These are phyloP conservation scores for Brachionus paranguensis DNA, from an alignment of 1,140 invertebrate species.

Conservation along the genomic window DNA sequence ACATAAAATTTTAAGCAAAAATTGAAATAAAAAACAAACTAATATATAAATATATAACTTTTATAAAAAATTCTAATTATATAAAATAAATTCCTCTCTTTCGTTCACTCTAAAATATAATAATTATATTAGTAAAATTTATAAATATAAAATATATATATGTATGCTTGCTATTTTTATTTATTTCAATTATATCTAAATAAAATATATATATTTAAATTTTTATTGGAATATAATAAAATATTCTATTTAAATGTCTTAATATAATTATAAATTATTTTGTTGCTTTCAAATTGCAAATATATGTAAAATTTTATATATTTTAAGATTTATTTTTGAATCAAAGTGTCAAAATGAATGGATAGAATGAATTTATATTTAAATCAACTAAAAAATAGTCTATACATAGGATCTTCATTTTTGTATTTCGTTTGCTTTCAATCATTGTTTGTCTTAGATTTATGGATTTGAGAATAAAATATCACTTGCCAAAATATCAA, in stretches of 20 bases:
- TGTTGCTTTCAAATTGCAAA: slow-evolving; percentile 23
- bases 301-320: slow-evolving; percentile 25
- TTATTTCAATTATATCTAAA: not conserved
- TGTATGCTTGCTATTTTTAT: not conserved
- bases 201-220: not conserved
- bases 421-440: not conserved
- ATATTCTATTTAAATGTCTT: not conserved
- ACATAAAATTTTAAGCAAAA: slow-evolving; percentile 17
- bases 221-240: slow-evolving; percentile 12
- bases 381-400: not conserved
- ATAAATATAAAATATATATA: not conserved
- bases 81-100: not conserved
- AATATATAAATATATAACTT: slow-evolving; percentile 17
- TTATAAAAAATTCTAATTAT: slow-evolving; percentile 15
- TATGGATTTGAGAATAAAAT: not conserved
- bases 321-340: not conserved
- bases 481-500: not conserved
- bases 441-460: not conserved
- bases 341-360: not conserved
- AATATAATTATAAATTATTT: slow-evolving; percentile 36
- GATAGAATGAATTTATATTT: not conserved
- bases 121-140: not conserved
- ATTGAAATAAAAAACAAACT: slow-evolving; percentile 3
- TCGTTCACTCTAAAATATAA: not conserved
- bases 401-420: not conserved